Evolutionary conservation across 2,797 vertebrate genomes (phyloP), one percentile per base, ranked within the genome.

Genomic region (Phoeniculus purpureus): DNA sequence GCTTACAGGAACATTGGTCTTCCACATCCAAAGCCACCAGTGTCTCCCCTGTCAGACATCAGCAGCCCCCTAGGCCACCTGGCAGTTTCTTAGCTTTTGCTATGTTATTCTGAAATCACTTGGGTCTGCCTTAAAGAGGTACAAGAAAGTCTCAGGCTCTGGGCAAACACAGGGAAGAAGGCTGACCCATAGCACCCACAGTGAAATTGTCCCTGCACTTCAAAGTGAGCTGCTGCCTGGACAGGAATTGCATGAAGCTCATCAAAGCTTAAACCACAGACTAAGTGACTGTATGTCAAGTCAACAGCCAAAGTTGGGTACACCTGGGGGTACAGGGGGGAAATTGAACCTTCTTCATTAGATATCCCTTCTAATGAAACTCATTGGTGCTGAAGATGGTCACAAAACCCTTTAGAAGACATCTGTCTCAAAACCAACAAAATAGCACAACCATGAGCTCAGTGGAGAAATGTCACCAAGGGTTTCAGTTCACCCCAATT

Each of bases 271-370:
- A 40, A 70, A 52, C 15, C 25, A 32, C 67, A 58, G 54, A 43
- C 25, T 45, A 48, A 65, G 13, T 40, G 23, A 29, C 10, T 12
- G 14, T 3, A 32, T 0, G 0, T 5, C 14, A 48, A 43, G 19
- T 26, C 68, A 78, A 55, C 25, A 26, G n/a, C 48, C 70, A 66
- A 48, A 62, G 45, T 64, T 14, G 14, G 27, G 20, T 17, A 65
- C 15, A 73, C 1, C 1, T 0, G 0, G 6, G 8, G 9, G 22
- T 5, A 73, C 37, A 43, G 19, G 4, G 7, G 9, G 7, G 16
- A 54, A 85, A 40, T 0, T 1, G 29, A 79, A 62, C 34, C 40
- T 45, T 66, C 31, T 72, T 3, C 29, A 15, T 75, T 58, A 72
- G n/a, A 45, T 7, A 9, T 85, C 22, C 67, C 15, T 25, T 72